phyloP scores from a whole-genome alignment of 2,888 invertebrate genomes.

The Phyllotreta striolata region DNA sequence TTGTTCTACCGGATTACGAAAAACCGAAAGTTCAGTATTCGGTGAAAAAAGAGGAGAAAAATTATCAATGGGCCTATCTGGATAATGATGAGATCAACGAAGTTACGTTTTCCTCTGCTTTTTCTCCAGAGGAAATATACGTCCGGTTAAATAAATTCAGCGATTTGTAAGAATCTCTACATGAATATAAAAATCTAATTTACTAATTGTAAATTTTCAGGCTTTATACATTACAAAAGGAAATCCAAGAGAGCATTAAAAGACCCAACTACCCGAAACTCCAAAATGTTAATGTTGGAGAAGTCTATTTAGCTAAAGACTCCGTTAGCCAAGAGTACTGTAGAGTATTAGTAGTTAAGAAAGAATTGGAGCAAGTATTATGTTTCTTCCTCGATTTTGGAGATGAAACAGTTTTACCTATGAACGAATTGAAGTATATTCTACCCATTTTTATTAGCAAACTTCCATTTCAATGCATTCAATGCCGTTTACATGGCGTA shows the following conservation, averaged over 20 bases:
- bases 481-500: constrained; percentile 68
- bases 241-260: constrained; percentile 41
- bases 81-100: constrained; percentile 57
- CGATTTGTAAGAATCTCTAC: constrained; percentile 51
- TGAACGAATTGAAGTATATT: constrained; percentile 62
- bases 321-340: constrained; percentile 61
- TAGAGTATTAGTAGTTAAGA: constrained; percentile 62
- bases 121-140: constrained; percentile 63
- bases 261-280: constrained; percentile 49
- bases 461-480: constrained; percentile 70
- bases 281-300: constrained; percentile 56
- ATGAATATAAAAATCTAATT: neutral
- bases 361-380: constrained; percentile 59
- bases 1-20: constrained; percentile 52
- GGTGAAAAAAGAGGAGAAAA: constrained; percentile 36
- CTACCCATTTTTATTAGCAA: constrained; percentile 63
- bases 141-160: constrained; percentile 63
- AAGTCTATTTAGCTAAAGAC: constrained; percentile 64
- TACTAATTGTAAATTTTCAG: constrained; percentile 35
- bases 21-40: constrained; percentile 11
- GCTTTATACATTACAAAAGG: constrained; percentile 42
- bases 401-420: constrained; percentile 62
- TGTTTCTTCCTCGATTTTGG: constrained; percentile 73
- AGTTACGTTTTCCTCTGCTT: constrained; percentile 62
- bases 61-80: constrained; percentile 64